phyloP scores from a whole-genome alignment of 2,113 vertebrate genomes.

The Nycticebus coucang region DNA sequence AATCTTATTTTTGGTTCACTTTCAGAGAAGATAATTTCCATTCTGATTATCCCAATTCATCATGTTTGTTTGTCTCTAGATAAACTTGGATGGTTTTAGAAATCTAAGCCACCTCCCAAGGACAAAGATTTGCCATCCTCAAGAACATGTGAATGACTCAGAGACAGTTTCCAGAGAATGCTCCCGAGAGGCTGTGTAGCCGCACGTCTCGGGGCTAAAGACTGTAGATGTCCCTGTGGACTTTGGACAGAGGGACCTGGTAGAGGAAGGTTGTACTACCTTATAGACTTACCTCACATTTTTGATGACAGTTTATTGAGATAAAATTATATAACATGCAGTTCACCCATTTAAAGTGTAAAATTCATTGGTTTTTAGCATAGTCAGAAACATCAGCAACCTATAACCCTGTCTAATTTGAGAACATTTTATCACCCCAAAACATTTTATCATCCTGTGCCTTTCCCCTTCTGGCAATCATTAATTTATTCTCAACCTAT shows the following conservation, averaged over 20 bases:
- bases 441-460: background rate
- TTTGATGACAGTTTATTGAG: conserved; percentile 8
- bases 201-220: background rate
- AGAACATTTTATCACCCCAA: background rate
- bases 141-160: background rate
- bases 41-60: background rate
- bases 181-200: background rate
- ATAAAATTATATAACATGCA: background rate
- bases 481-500: background rate
- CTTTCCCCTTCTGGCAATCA: background rate
- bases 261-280: background rate
- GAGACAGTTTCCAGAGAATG: background rate
- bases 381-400: background rate
- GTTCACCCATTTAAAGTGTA: background rate
- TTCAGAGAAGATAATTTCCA: conserved; percentile 23
- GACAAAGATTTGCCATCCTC: background rate
- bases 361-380: background rate
- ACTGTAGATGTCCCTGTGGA: background rate
- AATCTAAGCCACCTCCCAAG: background rate
- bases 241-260: background rate
- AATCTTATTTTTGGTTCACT: conserved; percentile 23
- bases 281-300: background rate
- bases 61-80: background rate
- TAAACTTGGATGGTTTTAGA: background rate
- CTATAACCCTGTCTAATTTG: background rate